These are phyloP conservation scores for Pocillopora grandis DNA, from an alignment of 92 coral and sea anemone genomes.

Conservation along the genomic window DNA sequence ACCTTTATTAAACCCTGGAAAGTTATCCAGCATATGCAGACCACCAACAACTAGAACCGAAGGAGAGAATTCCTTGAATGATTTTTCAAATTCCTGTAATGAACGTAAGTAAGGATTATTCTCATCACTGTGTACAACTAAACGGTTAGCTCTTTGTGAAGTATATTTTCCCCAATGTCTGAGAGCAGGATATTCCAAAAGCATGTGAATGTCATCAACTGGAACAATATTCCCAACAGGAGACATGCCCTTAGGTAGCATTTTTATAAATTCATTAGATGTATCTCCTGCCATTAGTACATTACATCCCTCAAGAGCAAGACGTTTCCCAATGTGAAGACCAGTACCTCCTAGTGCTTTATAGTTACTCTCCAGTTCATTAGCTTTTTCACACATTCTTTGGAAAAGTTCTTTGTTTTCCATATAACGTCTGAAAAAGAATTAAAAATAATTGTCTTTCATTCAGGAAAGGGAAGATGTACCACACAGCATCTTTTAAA, in stretches of 20 bases:
- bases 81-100: conserved; percentile 51
- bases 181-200: conserved; percentile 74
- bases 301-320: conserved; percentile 69
- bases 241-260: conserved; percentile 59
- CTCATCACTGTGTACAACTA: conserved; percentile 82
- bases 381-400: conserved; percentile 55
- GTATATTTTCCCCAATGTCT: conserved; percentile 76
- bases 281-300: conserved; percentile 71
- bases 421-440: conserved; percentile 63
- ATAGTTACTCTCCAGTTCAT: conserved; percentile 51
- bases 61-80: conserved; percentile 58
- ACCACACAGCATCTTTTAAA: no score
- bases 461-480: no score
- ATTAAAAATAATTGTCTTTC: neutral
- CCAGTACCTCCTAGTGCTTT: conserved; percentile 79
- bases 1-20: conserved; percentile 66
- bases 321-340: conserved; percentile 66
- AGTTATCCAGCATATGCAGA: conserved; percentile 89
- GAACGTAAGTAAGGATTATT: conserved; percentile 78
- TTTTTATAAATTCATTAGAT: conserved; percentile 43
- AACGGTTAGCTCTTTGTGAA: conserved; percentile 81
- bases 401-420: conserved; percentile 66
- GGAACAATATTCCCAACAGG: conserved; percentile 66
- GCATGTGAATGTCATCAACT: conserved; percentile 78
- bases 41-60: conserved; percentile 76